A percentile compares a stretch with the other conserved stretches of the same genome.
phyloP scores from a whole-genome alignment of 1,140 invertebrate genomes.

The Diachasmimorpha longicaudata region DNA sequence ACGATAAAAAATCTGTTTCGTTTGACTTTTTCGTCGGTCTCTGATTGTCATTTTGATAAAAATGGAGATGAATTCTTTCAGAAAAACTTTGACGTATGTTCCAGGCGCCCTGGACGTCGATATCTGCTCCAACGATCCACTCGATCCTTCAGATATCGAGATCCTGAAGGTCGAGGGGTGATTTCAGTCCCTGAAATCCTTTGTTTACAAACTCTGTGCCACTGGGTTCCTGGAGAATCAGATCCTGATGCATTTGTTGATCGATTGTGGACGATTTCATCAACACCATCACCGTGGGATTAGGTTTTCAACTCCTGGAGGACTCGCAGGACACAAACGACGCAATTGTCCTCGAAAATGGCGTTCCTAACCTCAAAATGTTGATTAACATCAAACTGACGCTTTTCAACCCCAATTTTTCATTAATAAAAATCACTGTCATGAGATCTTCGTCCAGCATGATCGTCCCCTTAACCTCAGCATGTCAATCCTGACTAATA shows the following conservation, averaged over 20 bases:
- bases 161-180: neutral
- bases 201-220: neutral
- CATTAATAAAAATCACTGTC: no score
- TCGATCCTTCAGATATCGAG: no score
- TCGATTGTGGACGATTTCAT: neutral
- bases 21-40: no score
- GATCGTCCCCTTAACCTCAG: no score
- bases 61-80: neutral
- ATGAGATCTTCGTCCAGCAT: no score
- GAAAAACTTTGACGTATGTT: neutral
- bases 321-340: neutral
- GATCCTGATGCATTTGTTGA: slow-evolving; percentile 7
- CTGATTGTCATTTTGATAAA: no score
- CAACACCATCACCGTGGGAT: neutral
- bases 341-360: neutral
- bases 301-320: neutral
- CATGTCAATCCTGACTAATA: no score
- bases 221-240: neutral
- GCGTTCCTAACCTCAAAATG: neutral
- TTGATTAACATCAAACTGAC: no score
- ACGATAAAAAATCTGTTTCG: no score
- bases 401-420: no score
- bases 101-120: no score
- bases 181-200: neutral
- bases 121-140: neutral